These are phyloP conservation scores for Anisognathus igniventris DNA, from an alignment of 2,797 vertebrate species.

Conservation along the genomic window DNA sequence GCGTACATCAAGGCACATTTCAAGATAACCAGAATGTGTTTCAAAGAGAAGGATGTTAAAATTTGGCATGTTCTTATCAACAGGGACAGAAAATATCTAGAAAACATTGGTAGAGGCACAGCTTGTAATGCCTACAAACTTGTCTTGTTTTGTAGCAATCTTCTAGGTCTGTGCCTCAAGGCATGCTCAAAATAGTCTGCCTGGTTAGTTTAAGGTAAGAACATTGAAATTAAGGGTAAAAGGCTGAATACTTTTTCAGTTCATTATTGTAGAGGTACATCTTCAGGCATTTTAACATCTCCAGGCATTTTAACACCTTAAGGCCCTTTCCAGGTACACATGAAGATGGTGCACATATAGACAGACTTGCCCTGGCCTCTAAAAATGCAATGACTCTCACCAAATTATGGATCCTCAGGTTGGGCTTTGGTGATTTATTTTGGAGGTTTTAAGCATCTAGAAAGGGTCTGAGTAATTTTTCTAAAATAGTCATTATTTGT, in stretches of 20 bases:
- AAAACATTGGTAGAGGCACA: background rate
- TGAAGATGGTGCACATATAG: background rate
- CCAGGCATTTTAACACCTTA: background rate
- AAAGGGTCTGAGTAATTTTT: background rate
- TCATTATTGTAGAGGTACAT: background rate
- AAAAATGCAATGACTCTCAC: background rate
- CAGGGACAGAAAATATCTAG: background rate
- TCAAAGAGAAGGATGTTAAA: background rate
- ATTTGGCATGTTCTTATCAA: background rate
- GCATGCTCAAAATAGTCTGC: background rate
- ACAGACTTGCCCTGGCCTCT: background rate
- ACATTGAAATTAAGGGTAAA: background rate
- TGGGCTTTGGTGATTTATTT: background rate
- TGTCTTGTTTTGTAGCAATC: background rate
- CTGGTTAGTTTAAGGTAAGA: background rate
- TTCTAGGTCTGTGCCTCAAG: background rate
- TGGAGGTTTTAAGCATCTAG: background rate
- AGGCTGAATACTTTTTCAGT: background rate
- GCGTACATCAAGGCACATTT: background rate
- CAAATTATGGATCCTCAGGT: background rate
- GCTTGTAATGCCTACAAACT: background rate
- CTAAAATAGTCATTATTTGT: background rate
- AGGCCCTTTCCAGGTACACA: background rate
- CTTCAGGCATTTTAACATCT: background rate
- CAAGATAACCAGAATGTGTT: slow-evolving; percentile 1